phyloP scores from a whole-genome alignment of 1,140 invertebrate genomes.

The fruit fly (Drosophila melanogaster) region Release_6_plus_ISO1_MT NC_004354.4:7854501-7855000 shows the following conservation, averaged over 20 bases:
- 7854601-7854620: conserved; percentile 11
- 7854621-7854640: conserved; percentile 13
- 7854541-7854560: conserved; percentile 72
- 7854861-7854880: background rate
- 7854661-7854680: background rate
- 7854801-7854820: background rate
- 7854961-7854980: conserved; percentile 6
- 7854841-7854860: conserved; percentile 8
- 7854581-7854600: background rate
- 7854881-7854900: conserved; percentile 6
- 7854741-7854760: background rate
- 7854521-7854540: conserved; percentile 81
- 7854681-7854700: background rate
- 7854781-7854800: background rate
- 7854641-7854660: conserved; percentile 3
- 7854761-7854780: background rate
- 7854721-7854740: background rate
- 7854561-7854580: conserved; percentile 2
- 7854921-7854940: conserved; percentile 34
- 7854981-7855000: conserved; percentile 22
- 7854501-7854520: conserved; percentile 57
- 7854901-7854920: conserved; percentile 20
- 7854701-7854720: background rate
- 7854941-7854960: conserved; percentile 13
- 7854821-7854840: too few species aligned